Conservation (phyloP, 2,113 vertebrate genomes). For the Zosterops hypoxanthus region DNA sequence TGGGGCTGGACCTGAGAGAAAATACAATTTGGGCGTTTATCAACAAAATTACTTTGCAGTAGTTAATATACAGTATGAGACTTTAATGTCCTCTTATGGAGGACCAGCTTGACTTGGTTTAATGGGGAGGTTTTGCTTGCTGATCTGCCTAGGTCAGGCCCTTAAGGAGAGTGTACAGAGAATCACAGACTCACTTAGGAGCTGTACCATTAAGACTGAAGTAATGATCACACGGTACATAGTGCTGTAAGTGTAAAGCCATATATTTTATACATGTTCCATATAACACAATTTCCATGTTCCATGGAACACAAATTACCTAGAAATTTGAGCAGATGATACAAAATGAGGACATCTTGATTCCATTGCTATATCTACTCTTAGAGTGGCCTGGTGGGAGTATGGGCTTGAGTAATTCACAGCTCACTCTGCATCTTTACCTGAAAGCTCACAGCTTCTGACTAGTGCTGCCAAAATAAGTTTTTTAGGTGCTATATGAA, state of each 20-base stretch:
- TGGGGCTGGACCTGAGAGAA: constrained; percentile 68
- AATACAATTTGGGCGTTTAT: not conserved
- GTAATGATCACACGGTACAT: not conserved
- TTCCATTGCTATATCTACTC: not conserved
- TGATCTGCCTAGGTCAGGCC: not conserved
- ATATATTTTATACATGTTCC: not conserved
- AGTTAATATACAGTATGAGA: not conserved
- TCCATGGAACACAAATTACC: not conserved
- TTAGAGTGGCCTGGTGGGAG: not conserved
- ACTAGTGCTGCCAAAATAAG: not conserved
- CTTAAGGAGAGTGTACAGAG: not conserved
- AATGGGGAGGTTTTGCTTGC: not conserved
- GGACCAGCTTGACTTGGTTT: not conserved
- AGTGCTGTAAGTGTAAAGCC: not conserved
- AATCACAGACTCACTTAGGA: not conserved
- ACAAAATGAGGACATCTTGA: not conserved
- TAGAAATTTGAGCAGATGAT: not conserved
- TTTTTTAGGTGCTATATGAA: not conserved
- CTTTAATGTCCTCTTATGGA: not conserved
- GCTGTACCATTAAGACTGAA: not conserved
- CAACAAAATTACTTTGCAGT: not conserved
- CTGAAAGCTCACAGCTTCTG: not conserved
- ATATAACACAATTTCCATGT: not conserved
- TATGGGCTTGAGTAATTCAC: not conserved
- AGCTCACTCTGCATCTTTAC: not conserved